Evolutionary conservation across 2,888 invertebrate genomes (phyloP).

Genomic region (Rhagophthalmus giganteus): DNA sequence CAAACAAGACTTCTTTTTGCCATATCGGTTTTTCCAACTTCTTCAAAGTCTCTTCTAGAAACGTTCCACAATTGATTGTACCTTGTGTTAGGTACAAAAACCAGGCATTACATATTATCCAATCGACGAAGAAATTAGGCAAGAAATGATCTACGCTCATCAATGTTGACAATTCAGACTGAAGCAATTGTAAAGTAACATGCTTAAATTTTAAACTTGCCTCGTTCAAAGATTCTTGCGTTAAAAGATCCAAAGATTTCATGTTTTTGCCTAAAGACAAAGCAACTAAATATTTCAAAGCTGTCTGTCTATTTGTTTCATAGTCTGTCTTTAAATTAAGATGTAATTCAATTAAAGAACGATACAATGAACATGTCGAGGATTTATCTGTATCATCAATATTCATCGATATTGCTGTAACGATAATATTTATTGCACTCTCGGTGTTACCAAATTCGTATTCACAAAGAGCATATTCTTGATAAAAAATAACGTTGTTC

Average conservation of each 20-base stretch:
- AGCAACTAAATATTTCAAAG: slow-evolving; percentile 42
- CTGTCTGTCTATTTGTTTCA: slow-evolving; percentile 35
- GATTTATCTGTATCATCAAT: slow-evolving; percentile 42
- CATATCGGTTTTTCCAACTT: slow-evolving; percentile 41
- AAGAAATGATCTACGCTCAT: slow-evolving; percentile 54
- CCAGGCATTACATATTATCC: slow-evolving; percentile 60
- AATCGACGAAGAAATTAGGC: slow-evolving; percentile 59
- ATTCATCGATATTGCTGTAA: slow-evolving; percentile 55
- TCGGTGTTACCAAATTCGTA: slow-evolving; percentile 58
- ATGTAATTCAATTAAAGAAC: slow-evolving; percentile 49
- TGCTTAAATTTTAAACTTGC: slow-evolving; percentile 48
- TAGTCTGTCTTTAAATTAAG: slow-evolving; percentile 25
- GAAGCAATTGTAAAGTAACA: slow-evolving; percentile 43
- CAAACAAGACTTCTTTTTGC: slow-evolving; percentile 55
- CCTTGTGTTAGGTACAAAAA: slow-evolving; percentile 55
- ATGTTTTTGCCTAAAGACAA: slow-evolving; percentile 41
- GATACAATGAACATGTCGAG: slow-evolving; percentile 53
- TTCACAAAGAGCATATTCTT: slow-evolving; percentile 66
- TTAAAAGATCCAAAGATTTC: slow-evolving; percentile 30
- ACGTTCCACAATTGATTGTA: slow-evolving; percentile 47
- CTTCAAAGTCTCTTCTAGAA: slow-evolving; percentile 48
- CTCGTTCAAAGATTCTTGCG: slow-evolving; percentile 42
- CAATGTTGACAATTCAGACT: slow-evolving; percentile 34
- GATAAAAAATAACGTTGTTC: slow-evolving; percentile 62
- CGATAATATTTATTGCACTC: slow-evolving; percentile 58